Conservation (phyloP, 2,113 vertebrate species). For the Rattus rattus region DNA sequence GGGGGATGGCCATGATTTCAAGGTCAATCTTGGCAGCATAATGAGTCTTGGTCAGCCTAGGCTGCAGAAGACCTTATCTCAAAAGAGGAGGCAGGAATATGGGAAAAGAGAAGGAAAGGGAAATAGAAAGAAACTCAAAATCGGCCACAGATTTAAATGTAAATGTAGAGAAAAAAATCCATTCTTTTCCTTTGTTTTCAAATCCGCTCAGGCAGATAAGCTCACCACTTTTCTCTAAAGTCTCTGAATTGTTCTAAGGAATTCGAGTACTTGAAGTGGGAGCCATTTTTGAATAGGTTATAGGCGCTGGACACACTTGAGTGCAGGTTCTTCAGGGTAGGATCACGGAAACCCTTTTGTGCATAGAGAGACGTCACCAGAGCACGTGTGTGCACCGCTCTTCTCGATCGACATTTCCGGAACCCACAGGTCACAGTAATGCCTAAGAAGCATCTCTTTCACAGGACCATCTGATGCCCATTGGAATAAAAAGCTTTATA, state of each 20-base stretch:
- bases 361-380: neutral
- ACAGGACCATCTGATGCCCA: neutral
- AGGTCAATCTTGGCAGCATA: neutral
- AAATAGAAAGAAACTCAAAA: neutral
- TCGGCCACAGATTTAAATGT: neutral
- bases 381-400: neutral
- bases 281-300: neutral
- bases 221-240: neutral
- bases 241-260: slow-evolving; percentile 10
- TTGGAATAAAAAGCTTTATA: neutral
- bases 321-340: neutral
- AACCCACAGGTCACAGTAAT: neutral
- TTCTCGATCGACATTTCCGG: neutral
- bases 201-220: neutral
- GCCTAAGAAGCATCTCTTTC: neutral
- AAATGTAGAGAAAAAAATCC: neutral
- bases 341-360: slow-evolving; percentile 23
- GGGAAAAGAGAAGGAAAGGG: too few species aligned
- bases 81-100: neutral
- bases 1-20: too few species aligned
- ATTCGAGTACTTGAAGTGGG: neutral
- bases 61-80: neutral
- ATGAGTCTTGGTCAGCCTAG: too few species aligned
- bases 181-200: neutral
- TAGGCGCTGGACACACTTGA: neutral